Percentiles rank a stretch among this genome's conserved stretches.
Conservation (phyloP, 2,797 vertebrate genomes). For the Cossypha heuglini region DNA sequence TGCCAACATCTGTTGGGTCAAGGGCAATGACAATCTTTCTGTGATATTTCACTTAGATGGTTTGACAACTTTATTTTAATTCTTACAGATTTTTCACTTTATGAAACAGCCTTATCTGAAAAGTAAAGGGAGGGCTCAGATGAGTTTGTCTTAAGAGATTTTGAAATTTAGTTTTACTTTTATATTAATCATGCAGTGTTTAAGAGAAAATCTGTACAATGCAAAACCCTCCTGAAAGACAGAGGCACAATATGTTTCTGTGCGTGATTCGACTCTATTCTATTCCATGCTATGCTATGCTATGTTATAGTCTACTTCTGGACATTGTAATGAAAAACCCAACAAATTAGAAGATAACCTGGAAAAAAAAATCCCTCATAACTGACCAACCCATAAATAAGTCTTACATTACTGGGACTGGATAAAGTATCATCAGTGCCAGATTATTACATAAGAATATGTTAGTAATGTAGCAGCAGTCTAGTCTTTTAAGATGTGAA, state of each 20-base stretch:
- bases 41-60: background rate
- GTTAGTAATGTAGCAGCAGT: slow-evolving; percentile 54
- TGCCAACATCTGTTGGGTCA: background rate
- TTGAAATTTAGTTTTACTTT: background rate
- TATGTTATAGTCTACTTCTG: background rate
- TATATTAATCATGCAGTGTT: background rate
- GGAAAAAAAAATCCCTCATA: background rate
- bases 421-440: background rate
- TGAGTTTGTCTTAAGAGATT: background rate
- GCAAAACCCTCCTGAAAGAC: background rate
- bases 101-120: background rate
- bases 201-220: background rate
- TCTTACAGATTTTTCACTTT: background rate
- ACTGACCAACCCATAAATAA: background rate
- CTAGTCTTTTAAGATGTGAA: slow-evolving; percentile 61
- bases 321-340: background rate
- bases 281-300: background rate
- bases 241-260: background rate
- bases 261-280: background rate
- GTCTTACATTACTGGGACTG: background rate
- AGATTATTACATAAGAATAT: slow-evolving; percentile 56
- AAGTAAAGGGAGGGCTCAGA: background rate
- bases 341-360: slow-evolving; percentile 11
- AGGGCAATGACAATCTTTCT: background rate
- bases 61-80: background rate